phyloP scores from a whole-genome alignment of 2,888 invertebrate species.

The Morpho deidamia region DNA sequence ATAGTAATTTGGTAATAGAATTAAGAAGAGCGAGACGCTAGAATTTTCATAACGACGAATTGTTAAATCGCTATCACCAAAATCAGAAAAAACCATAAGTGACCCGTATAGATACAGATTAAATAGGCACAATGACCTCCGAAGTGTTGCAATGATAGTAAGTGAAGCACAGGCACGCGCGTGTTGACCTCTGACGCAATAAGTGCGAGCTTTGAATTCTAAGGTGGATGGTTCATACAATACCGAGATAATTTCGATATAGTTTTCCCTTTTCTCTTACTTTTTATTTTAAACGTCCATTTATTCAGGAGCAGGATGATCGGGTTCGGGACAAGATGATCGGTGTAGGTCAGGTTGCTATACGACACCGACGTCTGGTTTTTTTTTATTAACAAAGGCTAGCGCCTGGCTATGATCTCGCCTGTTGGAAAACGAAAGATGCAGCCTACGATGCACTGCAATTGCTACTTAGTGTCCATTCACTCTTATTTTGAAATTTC shows the following conservation, averaged over 20 bases:
- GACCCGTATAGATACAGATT: constrained; percentile 36
- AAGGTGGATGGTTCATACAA: constrained; percentile 34
- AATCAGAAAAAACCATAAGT: constrained; percentile 22
- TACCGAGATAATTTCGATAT: constrained; percentile 28
- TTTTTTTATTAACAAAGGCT: too few species aligned
- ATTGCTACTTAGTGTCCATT: too few species aligned
- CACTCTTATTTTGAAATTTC: too few species aligned
- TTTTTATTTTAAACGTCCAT: too few species aligned
- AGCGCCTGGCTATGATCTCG: too few species aligned
- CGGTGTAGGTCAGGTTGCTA: too few species aligned
- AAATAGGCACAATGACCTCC: constrained; percentile 66
- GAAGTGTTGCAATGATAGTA: constrained; percentile 43
- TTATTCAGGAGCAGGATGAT: too few species aligned
- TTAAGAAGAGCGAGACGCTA: not conserved
- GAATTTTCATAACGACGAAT: constrained; percentile 6
- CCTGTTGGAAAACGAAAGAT: too few species aligned
- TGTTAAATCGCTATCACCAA: constrained; percentile 7
- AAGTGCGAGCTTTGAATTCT: constrained; percentile 37
- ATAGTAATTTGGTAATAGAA: not conserved
- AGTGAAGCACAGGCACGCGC: constrained; percentile 52
- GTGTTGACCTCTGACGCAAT: constrained; percentile 70
- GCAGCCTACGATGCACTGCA: too few species aligned
- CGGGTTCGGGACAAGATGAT: too few species aligned
- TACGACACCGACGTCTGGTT: too few species aligned
- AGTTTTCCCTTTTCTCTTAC: too few species aligned